A percentile compares a stretch with the other conserved stretches of the same genome.
Conservation (phyloP, 2,797 vertebrate genomes). For the Cossypha polioptera region DNA sequence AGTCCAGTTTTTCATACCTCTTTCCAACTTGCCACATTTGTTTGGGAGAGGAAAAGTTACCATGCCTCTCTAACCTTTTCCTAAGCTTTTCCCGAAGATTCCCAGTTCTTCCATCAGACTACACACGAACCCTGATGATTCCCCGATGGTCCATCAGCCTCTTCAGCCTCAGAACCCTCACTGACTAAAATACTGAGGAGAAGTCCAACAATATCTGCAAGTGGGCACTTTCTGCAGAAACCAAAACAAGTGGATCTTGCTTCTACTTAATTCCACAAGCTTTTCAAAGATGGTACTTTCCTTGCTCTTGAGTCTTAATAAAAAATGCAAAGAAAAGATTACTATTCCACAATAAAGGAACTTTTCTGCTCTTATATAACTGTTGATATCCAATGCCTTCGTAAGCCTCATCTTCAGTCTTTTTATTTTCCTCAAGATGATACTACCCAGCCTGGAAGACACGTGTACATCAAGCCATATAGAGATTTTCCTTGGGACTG, state of each 20-base stretch:
- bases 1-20: neutral
- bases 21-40: neutral
- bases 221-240: neutral
- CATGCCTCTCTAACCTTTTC: neutral
- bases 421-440: neutral
- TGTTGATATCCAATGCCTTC: neutral
- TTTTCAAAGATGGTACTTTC: neutral
- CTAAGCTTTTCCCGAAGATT: neutral
- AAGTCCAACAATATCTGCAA: neutral
- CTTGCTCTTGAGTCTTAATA: neutral
- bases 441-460: neutral
- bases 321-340: neutral
- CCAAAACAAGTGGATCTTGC: neutral
- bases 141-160: neutral
- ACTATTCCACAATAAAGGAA: neutral
- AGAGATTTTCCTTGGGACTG: neutral
- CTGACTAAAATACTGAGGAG: neutral
- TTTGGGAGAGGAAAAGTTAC: neutral
- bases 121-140: fast-evolving
- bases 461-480: neutral
- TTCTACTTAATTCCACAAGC: neutral
- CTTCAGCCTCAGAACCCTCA: neutral
- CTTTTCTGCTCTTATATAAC: neutral
- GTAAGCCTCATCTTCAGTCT: neutral
- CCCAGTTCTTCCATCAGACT: neutral